These are phyloP conservation scores for Hippopotamyrus pictus DNA, from an alignment of 2,797 vertebrate species.

Conservation along the genomic window DNA sequence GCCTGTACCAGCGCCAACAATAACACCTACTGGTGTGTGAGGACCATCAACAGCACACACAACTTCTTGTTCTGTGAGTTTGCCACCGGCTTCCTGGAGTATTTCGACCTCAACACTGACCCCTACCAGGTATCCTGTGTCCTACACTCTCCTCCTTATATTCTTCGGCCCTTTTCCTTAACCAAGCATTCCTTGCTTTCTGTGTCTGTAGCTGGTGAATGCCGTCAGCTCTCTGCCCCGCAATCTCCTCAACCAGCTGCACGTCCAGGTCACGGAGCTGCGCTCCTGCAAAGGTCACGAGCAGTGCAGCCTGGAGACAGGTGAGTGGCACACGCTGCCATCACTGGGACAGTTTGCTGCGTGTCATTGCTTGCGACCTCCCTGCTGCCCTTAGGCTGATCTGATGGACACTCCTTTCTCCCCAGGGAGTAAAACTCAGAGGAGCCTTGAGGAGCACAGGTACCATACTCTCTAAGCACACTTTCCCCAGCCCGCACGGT, in stretches of 20 bases:
- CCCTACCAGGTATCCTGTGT: constrained; percentile 78
- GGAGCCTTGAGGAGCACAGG: constrained; percentile 91
- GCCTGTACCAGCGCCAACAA: constrained; percentile 97
- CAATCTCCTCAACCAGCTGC: constrained; percentile 79
- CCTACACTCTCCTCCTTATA: neutral
- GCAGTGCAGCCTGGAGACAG: constrained; percentile 85
- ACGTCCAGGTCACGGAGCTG: constrained; percentile 85
- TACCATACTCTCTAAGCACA: constrained; percentile 50
- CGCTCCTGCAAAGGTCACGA: constrained; percentile 87
- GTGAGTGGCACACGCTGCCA: constrained; percentile 51
- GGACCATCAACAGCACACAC: constrained; percentile 94
- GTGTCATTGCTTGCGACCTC: neutral
- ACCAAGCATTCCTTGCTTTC: constrained; percentile 22
- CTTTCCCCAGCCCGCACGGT: neutral
- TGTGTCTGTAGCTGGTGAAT: constrained; percentile 75
- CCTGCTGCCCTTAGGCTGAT: neutral
- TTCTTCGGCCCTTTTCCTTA: neutral
- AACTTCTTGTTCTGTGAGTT: constrained; percentile 98
- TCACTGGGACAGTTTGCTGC: neutral
- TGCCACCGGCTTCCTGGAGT: constrained; percentile 94
- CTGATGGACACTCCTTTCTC: constrained; percentile 31
- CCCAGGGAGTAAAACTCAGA: constrained; percentile 80
- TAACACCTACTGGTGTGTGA: constrained; percentile 94
- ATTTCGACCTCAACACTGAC: constrained; percentile 92
- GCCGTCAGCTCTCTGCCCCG: constrained; percentile 81